Conservation (phyloP, 2,113 vertebrate genomes). For the Spermophilus dauricus region DNA sequence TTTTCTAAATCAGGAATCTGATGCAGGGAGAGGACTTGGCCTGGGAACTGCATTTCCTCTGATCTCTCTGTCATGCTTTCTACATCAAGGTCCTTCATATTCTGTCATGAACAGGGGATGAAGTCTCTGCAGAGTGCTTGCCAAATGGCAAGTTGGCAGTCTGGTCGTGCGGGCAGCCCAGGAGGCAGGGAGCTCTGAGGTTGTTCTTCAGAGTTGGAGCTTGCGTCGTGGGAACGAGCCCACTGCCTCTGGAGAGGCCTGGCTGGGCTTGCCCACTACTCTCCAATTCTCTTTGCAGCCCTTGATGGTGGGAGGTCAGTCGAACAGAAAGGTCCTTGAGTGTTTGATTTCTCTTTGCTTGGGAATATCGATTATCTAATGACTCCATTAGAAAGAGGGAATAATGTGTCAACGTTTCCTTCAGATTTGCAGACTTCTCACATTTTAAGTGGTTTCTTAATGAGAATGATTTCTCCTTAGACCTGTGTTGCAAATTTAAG, state of each 20-base stretch:
- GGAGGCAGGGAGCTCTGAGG: not conserved
- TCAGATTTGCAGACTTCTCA: conserved; percentile 37
- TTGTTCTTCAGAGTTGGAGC: not conserved
- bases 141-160: not conserved
- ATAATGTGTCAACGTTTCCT: conserved; percentile 52
- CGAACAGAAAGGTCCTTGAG: conserved; percentile 28
- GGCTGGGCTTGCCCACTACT: not conserved
- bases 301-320: not conserved
- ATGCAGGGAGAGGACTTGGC: not conserved
- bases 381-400: conserved; percentile 72
- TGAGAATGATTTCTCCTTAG: conserved; percentile 59
- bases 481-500: conserved; percentile 65
- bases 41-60: not conserved
- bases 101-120: not conserved
- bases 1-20: not conserved
- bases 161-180: not conserved
- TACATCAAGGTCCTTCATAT: not conserved
- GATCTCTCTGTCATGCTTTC: not conserved
- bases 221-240: not conserved
- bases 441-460: conserved; percentile 50
- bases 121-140: not conserved
- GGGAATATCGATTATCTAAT: conserved; percentile 73
- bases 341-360: conserved; percentile 58
- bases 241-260: not conserved
- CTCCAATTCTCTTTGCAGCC: conserved; percentile 39